Evolutionary conservation across 2,797 vertebrate genomes (phyloP), one percentile per base, ranked within the genome.

Genomic region (Gymnothorax reevesii): DNA sequence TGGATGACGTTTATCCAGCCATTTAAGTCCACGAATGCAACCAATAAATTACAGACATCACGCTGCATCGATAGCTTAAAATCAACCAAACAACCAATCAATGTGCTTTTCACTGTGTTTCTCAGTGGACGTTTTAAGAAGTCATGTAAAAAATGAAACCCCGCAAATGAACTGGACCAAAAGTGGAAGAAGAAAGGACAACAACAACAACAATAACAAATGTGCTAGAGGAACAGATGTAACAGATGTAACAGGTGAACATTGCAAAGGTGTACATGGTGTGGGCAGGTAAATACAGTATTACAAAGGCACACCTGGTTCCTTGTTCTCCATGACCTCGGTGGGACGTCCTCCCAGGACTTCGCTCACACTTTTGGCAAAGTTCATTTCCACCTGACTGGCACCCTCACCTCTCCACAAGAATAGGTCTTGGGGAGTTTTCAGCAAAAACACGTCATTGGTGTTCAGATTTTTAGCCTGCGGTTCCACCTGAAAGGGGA

Each of bases 371-470:
- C 93, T 84, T 60, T 94, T 88, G 4, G 94, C 95, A 57, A 94
- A 92, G 15, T 57, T 25, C 82, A 90, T 22, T 87, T 97, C 96
- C 84, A 93, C 94, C 0, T 87, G 80, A 4, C 86, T 91, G 8
- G 92, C 91, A 4, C 94, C 96, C 15, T 89, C 88, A 12, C 96
- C 96, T 64, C 86, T 93, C 96, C 96, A 97, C 59, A 94, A 1
- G n/a, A 88, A 94, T 69, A 90, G 0, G 10, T 86, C 83, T 0
- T 86, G 8, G 0, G 91, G 71, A 12, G 84, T 42, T 89, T 96
- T 96, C 89, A 97, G 91, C 89, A 96, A 94, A 90, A 96, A 96
- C 79, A 93, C 88, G 13, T 97, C 96, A 1, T 96, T 96, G 60
- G 94, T 94, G 92, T 97, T 96, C 87, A 97, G 91, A 13, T 86